Evolutionary conservation across 2,113 vertebrate genomes (phyloP), one percentile per base, ranked within the genome.

Genomic region (Podarcis cretensis): DNA sequence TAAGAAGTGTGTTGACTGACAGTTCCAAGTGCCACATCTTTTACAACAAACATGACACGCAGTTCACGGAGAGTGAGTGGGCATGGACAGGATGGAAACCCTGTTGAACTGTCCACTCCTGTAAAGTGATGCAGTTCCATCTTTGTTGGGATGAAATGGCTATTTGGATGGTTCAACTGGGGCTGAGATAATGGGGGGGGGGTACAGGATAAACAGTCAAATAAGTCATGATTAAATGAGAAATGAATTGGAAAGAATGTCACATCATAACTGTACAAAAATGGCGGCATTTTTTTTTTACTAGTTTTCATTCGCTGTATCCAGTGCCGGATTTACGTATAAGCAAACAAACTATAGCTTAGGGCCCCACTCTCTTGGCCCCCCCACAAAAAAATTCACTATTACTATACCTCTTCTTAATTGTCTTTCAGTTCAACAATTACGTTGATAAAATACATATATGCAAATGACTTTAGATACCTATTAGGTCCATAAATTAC

Each of bases 1-100:
- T 96, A 94, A 96, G 93, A 97, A 94, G 93, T 90, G 88, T 88
- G 89, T 92, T 96, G 95, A 96, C 90, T 96, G 96, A 96, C 96
- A 97, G 89, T 78, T 89, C 91, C 89, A 94, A 96, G 94, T 85
- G 93, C 90, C 93, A 88, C 92, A 95, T 95, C 94, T 95, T 95
- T 95, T 95, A 91, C 95, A 96, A 95, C 92, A 95, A 96, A 94
- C 93, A 87, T 94, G 95, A 96, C 83, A 97, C 94, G 94, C 87
- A 95, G 87, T 88, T 94, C 95, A 92, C 77, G 89, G 95, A 93
- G 87, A 6, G 85, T 89, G 87, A 5, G 84, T 89, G 66, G 86
- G 65, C 90, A 66, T 87, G 84, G 73, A 86, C 82, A 84, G 93
- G 86, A 87, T 93, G 86, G 95, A 93, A 95, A 95, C 90, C 40